Evolutionary conservation across 2,113 vertebrate genomes (phyloP).

Genomic region (Gadus chalcogrammus): DNA sequence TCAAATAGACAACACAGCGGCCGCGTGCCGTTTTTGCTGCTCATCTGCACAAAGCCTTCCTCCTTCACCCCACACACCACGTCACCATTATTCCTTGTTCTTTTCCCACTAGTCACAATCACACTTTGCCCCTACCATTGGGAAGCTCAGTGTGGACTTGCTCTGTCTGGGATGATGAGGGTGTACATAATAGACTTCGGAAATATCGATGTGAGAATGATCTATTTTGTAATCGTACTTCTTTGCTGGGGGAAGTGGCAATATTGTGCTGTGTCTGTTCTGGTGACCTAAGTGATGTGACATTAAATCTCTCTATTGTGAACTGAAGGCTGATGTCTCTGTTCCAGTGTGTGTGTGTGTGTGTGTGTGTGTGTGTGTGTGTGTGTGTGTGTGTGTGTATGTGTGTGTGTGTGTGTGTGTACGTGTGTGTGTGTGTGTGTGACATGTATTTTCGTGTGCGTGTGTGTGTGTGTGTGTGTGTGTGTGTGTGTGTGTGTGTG

Average conservation of each 20-base stretch:
- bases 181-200: constrained; percentile 49
- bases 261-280: constrained; percentile 59
- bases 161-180: not conserved
- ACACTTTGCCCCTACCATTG: not conserved
- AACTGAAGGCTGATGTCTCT: constrained; percentile 22
- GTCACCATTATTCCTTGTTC: not conserved
- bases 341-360: constrained; percentile 5
- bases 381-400: not conserved
- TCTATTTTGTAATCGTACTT: constrained; percentile 59
- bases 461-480: not conserved
- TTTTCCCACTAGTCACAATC: not conserved
- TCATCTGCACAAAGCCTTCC: not conserved
- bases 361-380: not conserved
- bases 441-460: not conserved
- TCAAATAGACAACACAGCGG: constrained; percentile 75
- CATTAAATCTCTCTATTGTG: constrained; percentile 56
- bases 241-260: constrained; percentile 58
- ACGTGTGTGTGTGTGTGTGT: not conserved
- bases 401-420: not conserved
- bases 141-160: not conserved
- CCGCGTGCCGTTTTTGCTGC: not conserved
- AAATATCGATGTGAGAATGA: constrained; percentile 52
- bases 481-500: not conserved
- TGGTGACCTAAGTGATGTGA: constrained; percentile 57
- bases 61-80: not conserved